A percentile compares a stretch with the other conserved stretches of the same genome.
Conservation (phyloP, 2,113 vertebrate species). For the Nannobrachium achirus region DNA sequence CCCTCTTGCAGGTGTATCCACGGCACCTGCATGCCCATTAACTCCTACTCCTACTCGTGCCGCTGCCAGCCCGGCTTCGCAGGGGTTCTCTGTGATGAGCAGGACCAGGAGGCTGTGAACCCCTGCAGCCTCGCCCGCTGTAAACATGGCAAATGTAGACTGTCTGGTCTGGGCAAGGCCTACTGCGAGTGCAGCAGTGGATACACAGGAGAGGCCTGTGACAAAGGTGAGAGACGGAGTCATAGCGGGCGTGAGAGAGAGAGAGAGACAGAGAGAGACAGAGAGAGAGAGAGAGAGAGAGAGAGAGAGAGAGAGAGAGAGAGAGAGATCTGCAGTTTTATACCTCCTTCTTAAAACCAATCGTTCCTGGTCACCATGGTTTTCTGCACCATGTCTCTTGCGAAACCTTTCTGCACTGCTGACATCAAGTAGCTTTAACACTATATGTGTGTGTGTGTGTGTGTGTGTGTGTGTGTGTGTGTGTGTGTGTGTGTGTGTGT, state of each 20-base stretch:
- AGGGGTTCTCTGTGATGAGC: constrained; percentile 94
- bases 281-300: not conserved
- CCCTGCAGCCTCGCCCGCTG: constrained; percentile 90
- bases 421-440: too few relatives aligned
- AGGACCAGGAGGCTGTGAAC: constrained; percentile 83
- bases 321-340: too few relatives aligned
- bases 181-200: constrained; percentile 96
- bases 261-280: not conserved
- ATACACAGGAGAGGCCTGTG: constrained; percentile 92
- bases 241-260: not conserved
- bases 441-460: too few relatives aligned
- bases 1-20: constrained; percentile 86
- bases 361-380: too few relatives aligned
- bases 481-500: too few relatives aligned
- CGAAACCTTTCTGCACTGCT: too few relatives aligned
- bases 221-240: constrained; percentile 84
- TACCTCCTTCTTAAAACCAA: too few relatives aligned
- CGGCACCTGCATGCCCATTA: constrained; percentile 94
- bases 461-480: too few relatives aligned
- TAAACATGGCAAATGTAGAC: constrained; percentile 93
- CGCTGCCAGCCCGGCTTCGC: constrained; percentile 92
- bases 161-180: constrained; percentile 92
- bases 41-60: constrained; percentile 98
- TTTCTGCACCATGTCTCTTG: too few relatives aligned
- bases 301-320: not conserved